Percentiles rank a stretch among this genome's conserved stretches.
Conservation (phyloP, 2,113 vertebrate species). For the Siniperca chuatsi region DNA sequence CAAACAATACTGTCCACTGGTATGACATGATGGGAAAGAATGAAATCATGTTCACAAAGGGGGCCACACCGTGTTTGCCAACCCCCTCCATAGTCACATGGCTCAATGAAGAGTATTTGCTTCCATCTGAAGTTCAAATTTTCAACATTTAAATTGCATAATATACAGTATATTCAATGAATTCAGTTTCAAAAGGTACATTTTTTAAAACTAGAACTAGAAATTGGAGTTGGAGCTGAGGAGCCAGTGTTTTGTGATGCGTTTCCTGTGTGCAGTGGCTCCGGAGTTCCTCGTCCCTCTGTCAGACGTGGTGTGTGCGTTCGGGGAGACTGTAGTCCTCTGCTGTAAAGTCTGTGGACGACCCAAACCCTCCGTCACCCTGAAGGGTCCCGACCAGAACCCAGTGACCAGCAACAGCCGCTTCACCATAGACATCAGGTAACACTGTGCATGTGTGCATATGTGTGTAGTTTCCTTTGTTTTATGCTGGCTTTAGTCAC, state of each 20-base stretch:
- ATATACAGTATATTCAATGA: not conserved
- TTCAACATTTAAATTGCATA: not conserved
- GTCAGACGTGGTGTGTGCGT: conserved; percentile 93
- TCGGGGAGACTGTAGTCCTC: conserved; percentile 94
- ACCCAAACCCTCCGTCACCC: conserved; percentile 92
- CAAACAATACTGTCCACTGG: not conserved
- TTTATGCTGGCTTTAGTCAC: not conserved
- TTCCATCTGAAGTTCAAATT: not conserved
- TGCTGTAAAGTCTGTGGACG: conserved; percentile 97
- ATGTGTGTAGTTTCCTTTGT: not conserved
- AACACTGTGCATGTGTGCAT: not conserved
- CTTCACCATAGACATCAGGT: conserved; percentile 87
- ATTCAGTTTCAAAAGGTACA: not conserved
- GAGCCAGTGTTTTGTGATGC: not conserved
- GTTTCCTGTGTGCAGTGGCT: conserved; percentile 85
- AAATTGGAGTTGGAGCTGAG: not conserved
- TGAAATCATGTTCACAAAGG: not conserved
- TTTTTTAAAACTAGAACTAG: not conserved
- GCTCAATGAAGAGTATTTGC: not conserved
- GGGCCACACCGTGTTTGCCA: not conserved
- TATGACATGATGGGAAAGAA: not conserved
- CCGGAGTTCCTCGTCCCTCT: conserved; percentile 96
- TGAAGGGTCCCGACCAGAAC: conserved; percentile 96
- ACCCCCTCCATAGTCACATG: not conserved
- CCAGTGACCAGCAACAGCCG: conserved; percentile 90